Base-by-base conservation (phyloP, 2,113 vertebrate genomes). In the Mastomys natalensis region DNA sequence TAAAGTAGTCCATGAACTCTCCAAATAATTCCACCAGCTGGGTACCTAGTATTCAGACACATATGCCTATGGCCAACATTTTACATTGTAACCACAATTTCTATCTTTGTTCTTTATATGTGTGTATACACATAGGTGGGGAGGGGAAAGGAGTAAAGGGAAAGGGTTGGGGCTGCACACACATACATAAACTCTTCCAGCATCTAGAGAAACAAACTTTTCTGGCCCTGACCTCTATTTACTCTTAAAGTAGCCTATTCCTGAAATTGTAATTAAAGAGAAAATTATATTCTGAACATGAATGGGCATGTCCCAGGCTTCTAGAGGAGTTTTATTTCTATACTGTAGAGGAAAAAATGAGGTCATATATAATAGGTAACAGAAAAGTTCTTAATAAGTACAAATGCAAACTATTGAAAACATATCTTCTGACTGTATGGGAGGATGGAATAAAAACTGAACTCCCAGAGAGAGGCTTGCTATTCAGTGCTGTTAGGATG, bases 341-440 rank as follows among this genome's bases (percentile, higher is more conserved):
- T 98, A 98, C 98, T 95, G 98, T 97, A 97, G 68, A 87, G 92
- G 95, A 94, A 90, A 86, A 73, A 21, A 97, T 74, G 58, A 98
- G 96, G 98, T 97, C 95, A 97, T 98, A 98, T 93, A 96, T 97
- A 95, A 97, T 97, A 96, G 98, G 97, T 98, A 98, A 98, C 98
- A 98, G 93, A 74, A 97, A 98, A 97, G 96, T 98, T 98, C 97
- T 98, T 99, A 98, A 99, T 99, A 98, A 99, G 97, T 97, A 97
- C 98, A 98, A 99, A 95, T 98, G 98, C 90, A 98, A 98, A 97
- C 96, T 98, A 98, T 98, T 98, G 96, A 98, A 98, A 94, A 98
- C 98, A 98, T 98, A 96, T 92, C 98, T 98, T 98, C 78, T 93
- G 97, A 98, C 97, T 97, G 96, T 97, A 95, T 96, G 97, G 82